Evolutionary conservation across 2,113 vertebrate genomes (phyloP), one percentile per base, ranked within the genome.

Genomic region (Montifringilla adamsi): DNA sequence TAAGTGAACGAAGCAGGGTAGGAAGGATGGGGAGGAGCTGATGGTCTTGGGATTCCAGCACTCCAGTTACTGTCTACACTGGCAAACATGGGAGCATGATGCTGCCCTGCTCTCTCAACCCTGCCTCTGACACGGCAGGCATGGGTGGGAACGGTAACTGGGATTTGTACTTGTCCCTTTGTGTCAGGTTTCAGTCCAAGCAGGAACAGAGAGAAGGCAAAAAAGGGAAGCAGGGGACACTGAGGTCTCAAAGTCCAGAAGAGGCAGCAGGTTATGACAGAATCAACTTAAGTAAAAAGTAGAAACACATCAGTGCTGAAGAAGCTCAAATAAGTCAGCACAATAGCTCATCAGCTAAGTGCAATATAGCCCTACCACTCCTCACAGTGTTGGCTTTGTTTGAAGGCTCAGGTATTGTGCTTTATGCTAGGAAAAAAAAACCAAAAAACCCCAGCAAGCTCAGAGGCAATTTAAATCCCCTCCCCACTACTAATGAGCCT

Each of bases 291-390:
- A 92, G 92, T 75, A 86, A 95, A 97, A 98, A 96, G 56, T 39
- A 87, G 80, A 96, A 96, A 95, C 21, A 94, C 66, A 70, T 89
- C 94, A 89, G 84, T 47, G 86, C 77, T 96, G 85, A 87, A 89
- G 81, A 86, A 95, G 96, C 96, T 88, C 82, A 78, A 91, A 68
- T 86, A 82, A 94, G 66, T 83, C 93, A 95, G 89, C 84, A 97
- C 93, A 97, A 95, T 67, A 97, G 97, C 95, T 92, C 88, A 96
- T 93, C 92, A 97, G 95, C 94, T 94, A 97, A 96, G 85, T 91
- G 91, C 95, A 95, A 67, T 44, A 72, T 18, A 96, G 80, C 94
- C 84, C 90, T 94, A 46, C 33, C 70, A 39, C n/a, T 83, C 70
- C 90, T 94, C 55, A 70, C 47, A 85, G 95, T 95, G 97, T 97